Evolutionary conservation across 2,888 invertebrate species (phyloP).

Genomic region (Mythimna lalbum): DNA sequence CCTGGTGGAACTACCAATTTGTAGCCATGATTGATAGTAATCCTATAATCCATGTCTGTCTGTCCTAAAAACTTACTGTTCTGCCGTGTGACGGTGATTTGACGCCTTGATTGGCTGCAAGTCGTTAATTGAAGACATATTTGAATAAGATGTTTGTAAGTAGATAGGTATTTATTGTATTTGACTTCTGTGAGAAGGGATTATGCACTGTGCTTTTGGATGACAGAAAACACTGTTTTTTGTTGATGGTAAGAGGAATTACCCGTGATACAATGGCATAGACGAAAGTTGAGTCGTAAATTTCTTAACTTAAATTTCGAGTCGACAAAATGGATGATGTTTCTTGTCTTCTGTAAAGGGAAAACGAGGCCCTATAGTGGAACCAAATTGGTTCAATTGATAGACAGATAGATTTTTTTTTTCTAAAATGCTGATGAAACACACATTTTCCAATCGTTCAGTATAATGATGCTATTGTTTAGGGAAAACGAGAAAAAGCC

Average conservation of each 20-base stretch:
- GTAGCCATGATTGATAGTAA: conserved; percentile 87
- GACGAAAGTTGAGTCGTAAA: neutral
- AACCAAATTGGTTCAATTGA: too few relatives aligned
- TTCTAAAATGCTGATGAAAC: too few relatives aligned
- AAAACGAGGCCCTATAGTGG: too few relatives aligned
- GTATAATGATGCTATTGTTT: too few relatives aligned
- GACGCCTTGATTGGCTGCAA: conserved; percentile 52
- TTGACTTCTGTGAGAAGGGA: conserved; percentile 23
- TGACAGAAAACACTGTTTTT: neutral
- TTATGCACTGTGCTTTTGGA: conserved; percentile 2
- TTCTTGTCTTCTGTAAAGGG: neutral
- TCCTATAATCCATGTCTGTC: conserved; percentile 84
- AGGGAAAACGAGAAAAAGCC: too few relatives aligned
- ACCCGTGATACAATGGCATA: neutral
- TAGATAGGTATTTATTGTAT: conserved; percentile 24
- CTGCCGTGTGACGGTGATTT: conserved; percentile 44
- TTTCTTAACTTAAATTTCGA: neutral
- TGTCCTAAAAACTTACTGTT: conserved; percentile 76
- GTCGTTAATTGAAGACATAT: conserved; percentile 52
- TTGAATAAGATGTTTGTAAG: conserved; percentile 20
- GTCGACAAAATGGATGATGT: neutral
- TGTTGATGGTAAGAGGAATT: neutral
- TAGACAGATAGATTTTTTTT: too few relatives aligned
- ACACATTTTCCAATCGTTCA: too few relatives aligned
- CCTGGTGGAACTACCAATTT: conserved; percentile 85